These are phyloP conservation scores for Tenodera sinensis DNA, from an alignment of 2,888 invertebrate species.

Conservation along the genomic window DNA sequence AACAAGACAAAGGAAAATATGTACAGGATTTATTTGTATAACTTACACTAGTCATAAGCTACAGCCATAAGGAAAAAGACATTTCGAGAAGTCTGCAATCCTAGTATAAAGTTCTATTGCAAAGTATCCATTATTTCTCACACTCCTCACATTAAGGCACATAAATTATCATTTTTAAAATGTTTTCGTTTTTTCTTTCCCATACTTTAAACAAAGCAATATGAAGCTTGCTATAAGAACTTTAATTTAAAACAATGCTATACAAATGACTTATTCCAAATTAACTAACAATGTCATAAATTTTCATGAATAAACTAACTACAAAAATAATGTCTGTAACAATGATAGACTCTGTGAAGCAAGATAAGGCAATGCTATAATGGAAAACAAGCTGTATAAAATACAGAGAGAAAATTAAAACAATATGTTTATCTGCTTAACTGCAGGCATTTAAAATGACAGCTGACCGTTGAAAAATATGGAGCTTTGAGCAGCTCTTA, in stretches of 20 bases:
- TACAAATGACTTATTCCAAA: neutral
- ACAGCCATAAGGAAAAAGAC: constrained; percentile 7
- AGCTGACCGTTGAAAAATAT: neutral
- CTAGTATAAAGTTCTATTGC: constrained; percentile 2
- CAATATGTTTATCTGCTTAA: neutral
- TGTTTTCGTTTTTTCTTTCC: neutral
- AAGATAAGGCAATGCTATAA: constrained; percentile 2
- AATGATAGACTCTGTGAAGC: neutral
- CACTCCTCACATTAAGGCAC: constrained; percentile 17
- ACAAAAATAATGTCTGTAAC: constrained; percentile 8
- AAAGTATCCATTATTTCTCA: constrained; percentile 7
- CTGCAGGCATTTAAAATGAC: neutral
- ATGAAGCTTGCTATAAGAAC: neutral
- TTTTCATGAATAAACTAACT: constrained; percentile 11
- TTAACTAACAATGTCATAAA: neutral
- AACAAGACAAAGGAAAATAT: neutral
- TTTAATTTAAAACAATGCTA: neutral
- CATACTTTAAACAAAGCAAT: neutral
- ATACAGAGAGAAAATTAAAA: neutral
- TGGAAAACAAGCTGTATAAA: constrained; percentile 5
- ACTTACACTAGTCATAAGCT: constrained; percentile 14
- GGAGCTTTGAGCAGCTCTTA: neutral
- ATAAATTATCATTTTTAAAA: neutral
- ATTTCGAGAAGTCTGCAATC: constrained; percentile 6
- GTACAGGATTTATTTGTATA: constrained; percentile 20